A percentile compares a stretch with the other conserved stretches of the same genome.
phyloP scores from a whole-genome alignment of 2,113 vertebrate species.

The Uria lomvia region DNA sequence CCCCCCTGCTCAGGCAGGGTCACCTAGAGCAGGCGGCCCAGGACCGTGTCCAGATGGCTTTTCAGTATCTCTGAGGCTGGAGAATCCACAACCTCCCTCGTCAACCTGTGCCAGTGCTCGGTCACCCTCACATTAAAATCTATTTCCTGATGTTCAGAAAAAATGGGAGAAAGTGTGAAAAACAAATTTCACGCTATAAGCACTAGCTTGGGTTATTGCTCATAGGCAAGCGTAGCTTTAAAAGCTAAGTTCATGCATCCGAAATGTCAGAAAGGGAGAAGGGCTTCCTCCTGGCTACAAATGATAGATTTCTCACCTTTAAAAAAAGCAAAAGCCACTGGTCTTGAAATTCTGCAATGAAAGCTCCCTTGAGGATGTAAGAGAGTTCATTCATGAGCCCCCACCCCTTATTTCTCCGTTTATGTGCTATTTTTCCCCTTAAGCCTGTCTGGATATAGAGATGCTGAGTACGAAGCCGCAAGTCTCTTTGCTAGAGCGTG shows the following conservation, averaged over 20 bases:
- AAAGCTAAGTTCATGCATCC: not conserved
- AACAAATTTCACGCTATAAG: too few species aligned
- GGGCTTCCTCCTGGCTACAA: not conserved
- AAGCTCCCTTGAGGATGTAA: not conserved
- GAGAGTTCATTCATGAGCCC: not conserved
- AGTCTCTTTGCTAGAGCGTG: not conserved
- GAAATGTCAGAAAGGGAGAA: not conserved
- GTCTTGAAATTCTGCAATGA: not conserved
- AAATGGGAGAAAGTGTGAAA: too few species aligned
- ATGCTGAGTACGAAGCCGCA: fast-evolving
- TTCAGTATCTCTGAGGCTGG: not conserved
- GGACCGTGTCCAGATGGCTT: not conserved
- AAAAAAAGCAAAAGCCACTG: not conserved
- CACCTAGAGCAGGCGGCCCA: not conserved
- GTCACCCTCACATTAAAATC: not conserved
- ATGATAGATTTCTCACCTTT: not conserved
- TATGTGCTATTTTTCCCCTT: fast-evolving
- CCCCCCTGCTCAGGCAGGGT: not conserved
- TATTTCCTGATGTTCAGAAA: too few species aligned
- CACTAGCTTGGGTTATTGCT: not conserved
- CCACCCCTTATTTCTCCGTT: not conserved
- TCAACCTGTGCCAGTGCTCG: not conserved
- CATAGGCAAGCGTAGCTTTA: not conserved
- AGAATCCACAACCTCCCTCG: not conserved
- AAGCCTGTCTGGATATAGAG: fast-evolving